phyloP scores from a whole-genome alignment of 53 echinoderm and acorn worm genomes.

The Apostichopus leukothele region DNA sequence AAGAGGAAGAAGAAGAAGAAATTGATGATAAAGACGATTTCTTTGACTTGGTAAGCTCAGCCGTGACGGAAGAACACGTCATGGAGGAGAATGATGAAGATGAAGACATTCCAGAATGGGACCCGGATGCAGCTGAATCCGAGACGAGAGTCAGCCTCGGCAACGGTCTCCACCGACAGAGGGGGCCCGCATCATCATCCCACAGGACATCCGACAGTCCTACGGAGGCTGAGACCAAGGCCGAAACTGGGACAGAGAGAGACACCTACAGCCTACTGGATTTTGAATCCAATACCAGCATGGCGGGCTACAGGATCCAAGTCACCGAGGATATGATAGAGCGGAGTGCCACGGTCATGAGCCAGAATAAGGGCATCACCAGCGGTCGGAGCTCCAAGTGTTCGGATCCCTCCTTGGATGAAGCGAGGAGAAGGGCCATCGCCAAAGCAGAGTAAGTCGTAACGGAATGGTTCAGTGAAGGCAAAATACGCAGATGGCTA shows the following conservation, averaged over 20 bases:
- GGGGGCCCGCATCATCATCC: background rate
- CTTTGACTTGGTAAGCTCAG: constrained; percentile 44
- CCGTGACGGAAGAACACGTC: constrained; percentile 36
- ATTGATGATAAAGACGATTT: constrained; percentile 47
- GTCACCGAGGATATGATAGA: constrained; percentile 91
- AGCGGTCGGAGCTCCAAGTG: constrained; percentile 71
- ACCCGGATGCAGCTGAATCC: constrained; percentile 40
- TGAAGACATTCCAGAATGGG: constrained; percentile 57
- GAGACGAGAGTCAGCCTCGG: constrained; percentile 4
- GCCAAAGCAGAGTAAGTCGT: constrained; percentile 78
- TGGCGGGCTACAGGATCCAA: constrained; percentile 67
- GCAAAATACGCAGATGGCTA: too few species aligned
- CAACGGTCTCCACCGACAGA: background rate
- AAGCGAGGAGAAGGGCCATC: constrained; percentile 78
- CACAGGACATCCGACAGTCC: constrained; percentile 11
- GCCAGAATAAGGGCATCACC: constrained; percentile 75
- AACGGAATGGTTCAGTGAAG: too few species aligned
- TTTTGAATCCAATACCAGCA: constrained; percentile 72
- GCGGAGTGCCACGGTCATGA: constrained; percentile 88
- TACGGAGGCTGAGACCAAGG: constrained; percentile 23
- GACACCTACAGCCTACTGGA: constrained; percentile 39
- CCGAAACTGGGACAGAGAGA: too few species aligned
- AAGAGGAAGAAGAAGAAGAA: background rate
- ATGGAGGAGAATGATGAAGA: background rate
- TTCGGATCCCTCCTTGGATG: constrained; percentile 72